Evolutionary conservation across 2,888 invertebrate genomes (phyloP).

Genomic region (Nycteola revayana): DNA sequence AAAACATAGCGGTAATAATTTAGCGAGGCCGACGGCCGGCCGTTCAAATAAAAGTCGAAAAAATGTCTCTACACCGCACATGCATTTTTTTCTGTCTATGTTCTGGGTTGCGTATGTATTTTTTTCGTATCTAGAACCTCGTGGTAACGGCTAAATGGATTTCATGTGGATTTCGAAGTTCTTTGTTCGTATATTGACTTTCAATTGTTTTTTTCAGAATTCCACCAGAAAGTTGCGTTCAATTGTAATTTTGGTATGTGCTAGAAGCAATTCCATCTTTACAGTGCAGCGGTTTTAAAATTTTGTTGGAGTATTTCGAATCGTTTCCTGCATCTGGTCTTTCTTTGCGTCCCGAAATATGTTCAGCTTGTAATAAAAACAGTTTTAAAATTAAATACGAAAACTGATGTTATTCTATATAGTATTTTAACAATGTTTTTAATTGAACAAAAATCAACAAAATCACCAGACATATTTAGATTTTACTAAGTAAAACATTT

Average conservation of each 20-base stretch:
- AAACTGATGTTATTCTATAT: no score
- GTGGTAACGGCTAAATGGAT: conserved; percentile 45
- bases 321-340: no score
- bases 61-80: conserved; percentile 20
- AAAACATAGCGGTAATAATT: conserved; percentile 55
- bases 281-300: background rate
- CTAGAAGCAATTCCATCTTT: background rate
- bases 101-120: conserved; percentile 25
- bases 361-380: no score
- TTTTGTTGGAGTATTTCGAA: background rate
- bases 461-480: no score
- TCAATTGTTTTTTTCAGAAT: conserved; percentile 34
- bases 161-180: conserved; percentile 43
- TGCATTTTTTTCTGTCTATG: conserved; percentile 29
- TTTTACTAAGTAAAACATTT: no score
- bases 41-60: conserved; percentile 32
- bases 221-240: conserved; percentile 8
- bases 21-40: conserved; percentile 31
- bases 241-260: conserved; percentile 10
- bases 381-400: no score
- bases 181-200: conserved; percentile 46
- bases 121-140: conserved; percentile 31
- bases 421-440: no score
- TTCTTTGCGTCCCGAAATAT: no score
- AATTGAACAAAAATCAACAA: no score